These are phyloP conservation scores for Podilymbus podiceps DNA, from an alignment of 2,113 vertebrate species.

Conservation along the genomic window DNA sequence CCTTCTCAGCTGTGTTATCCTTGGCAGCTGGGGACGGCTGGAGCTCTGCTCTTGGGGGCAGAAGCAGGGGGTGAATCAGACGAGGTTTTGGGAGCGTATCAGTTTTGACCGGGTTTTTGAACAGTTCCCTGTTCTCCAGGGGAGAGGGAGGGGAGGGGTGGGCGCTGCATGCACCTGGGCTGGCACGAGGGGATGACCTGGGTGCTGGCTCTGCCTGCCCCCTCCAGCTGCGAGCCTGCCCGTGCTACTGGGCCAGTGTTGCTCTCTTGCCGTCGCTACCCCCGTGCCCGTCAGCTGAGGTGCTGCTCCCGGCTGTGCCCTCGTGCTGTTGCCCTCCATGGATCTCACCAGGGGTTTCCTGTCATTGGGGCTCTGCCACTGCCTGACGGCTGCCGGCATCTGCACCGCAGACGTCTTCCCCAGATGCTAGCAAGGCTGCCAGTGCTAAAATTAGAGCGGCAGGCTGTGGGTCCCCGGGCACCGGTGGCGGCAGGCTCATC, in stretches of 20 bases:
- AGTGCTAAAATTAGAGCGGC: background rate
- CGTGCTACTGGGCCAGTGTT: rapidly evolving
- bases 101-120: background rate
- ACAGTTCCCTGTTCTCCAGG: background rate
- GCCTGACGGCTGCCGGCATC: background rate
- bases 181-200: rapidly evolving
- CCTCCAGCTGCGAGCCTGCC: background rate
- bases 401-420: background rate
- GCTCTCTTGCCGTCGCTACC: background rate
- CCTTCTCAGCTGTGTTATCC: background rate
- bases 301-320: background rate
- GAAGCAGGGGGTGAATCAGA: background rate
- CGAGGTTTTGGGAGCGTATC: background rate
- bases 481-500: rapidly evolving
- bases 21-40: background rate
- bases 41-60: background rate
- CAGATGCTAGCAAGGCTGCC: background rate
- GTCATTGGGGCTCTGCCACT: background rate
- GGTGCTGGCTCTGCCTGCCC: background rate
- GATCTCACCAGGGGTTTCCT: background rate
- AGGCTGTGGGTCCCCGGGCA: background rate
- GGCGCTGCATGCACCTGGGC: background rate
- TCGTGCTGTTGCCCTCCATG: rapidly evolving
- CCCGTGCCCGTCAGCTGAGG: rapidly evolving
- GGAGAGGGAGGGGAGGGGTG: background rate